Base-by-base conservation (phyloP, 2,888 invertebrate genomes). In the Lithophane ornitopus region DNA sequence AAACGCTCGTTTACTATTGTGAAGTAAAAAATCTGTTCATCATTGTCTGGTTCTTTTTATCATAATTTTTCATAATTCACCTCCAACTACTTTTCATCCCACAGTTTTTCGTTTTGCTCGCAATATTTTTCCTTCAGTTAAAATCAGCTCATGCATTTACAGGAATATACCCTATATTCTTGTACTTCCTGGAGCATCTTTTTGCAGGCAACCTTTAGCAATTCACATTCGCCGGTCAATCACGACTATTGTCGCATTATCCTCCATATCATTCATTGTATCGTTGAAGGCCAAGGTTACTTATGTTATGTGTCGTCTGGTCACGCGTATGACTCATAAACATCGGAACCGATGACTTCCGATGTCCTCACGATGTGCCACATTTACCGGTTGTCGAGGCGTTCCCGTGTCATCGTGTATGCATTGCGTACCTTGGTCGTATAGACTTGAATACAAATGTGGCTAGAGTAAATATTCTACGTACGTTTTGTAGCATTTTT, bases 261-360 rank as follows among this genome's bases (percentile, higher is more conserved):
- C 70, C 67, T 70, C 70, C 61, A 69, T 59, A 59, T 16, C 78
- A 68, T 68, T 56, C 85, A 80, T 63, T 70, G 59, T 71, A 19
- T 73, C n/a, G n/a, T 39, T 44, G 74, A 75, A 82, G 82, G 82
- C n/a, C 81, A 69, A 66, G 81, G 85, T 39, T 22, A n/a, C 56
- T 22, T 14, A 49, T 54, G 44, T 49, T 34, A 46, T 54, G 70
- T 46, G 44, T 63, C 59, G 63, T 65, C 68, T 80, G 75, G 65
- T 84, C 81, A 84, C 85, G 81, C 68, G 68, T 41, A 72, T 82
- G 85, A 82, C 69, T 82, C 85, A 85, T 69, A 61, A 49, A 56
- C 16, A 85, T 80, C 65, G 69, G 71, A 84, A 69, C 71, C 59
- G 41, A 54, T 56, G 52, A 84, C 68, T 80, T 71, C 79, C 63